A percentile compares a stretch with the other conserved stretches of the same genome.
Conservation (phyloP, 2,888 invertebrate species). For the Yponomeuta malinellus region DNA sequence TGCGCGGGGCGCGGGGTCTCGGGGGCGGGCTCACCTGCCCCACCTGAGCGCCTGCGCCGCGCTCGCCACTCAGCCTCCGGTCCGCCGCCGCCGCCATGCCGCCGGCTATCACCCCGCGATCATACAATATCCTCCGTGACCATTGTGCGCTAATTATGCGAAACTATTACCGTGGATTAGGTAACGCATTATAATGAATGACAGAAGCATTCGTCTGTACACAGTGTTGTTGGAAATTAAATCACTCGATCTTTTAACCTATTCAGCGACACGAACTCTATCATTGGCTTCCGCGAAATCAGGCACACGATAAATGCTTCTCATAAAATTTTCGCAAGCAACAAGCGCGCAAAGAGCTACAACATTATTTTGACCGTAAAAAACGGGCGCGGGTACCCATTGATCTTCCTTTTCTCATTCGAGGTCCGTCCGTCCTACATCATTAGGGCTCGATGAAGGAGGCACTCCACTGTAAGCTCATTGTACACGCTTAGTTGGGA, state of each 20-base stretch:
- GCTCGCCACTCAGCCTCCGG: constrained; percentile 53
- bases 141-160: constrained; percentile 1
- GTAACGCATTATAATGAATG: neutral
- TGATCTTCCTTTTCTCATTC: constrained; percentile 41
- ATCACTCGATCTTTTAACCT: neutral
- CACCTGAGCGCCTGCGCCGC: constrained; percentile 74
- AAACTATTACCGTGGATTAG: neutral
- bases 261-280: too few relatives aligned
- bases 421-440: constrained; percentile 39
- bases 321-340: neutral
- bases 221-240: neutral
- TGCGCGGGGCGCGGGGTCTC: constrained; percentile 58
- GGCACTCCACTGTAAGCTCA: constrained; percentile 54
- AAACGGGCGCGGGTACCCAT: constrained; percentile 32
- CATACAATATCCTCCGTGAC: constrained; percentile 1
- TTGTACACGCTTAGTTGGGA: constrained; percentile 58
- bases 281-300: neutral
- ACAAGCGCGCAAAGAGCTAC: constrained; percentile 15
- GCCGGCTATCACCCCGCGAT: constrained; percentile 18
- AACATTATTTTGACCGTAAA: constrained; percentile 3
- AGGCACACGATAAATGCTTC: neutral
- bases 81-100: constrained; percentile 33
- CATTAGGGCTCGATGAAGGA: constrained; percentile 54
- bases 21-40: constrained; percentile 73
- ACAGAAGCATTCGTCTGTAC: neutral